Evolutionary conservation across 2,888 invertebrate genomes (phyloP).

Genomic region (Oligia latruncula): DNA sequence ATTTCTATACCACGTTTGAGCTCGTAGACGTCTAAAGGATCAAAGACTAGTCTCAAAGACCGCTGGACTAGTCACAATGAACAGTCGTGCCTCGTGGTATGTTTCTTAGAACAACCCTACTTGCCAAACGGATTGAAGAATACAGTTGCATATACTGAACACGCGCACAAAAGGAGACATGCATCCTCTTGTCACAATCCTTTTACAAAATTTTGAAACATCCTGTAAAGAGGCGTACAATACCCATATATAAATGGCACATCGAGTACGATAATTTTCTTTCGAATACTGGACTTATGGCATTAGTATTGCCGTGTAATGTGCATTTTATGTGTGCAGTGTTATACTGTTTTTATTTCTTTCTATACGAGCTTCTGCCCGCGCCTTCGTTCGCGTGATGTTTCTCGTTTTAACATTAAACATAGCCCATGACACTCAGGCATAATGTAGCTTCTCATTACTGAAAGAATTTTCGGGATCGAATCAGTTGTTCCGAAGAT

Average conservation of each 20-base stretch:
- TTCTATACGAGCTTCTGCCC: no score
- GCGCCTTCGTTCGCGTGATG: no score
- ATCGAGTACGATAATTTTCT: background rate
- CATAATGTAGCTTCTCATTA: no score
- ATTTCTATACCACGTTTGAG: background rate
- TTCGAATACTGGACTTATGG: background rate
- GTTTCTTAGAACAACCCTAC: background rate
- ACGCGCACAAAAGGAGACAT: background rate
- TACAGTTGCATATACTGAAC: background rate
- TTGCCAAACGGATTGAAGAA: background rate
- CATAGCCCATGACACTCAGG: no score
- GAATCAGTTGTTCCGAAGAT: no score
- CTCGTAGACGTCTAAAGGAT: background rate
- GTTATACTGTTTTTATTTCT: background rate
- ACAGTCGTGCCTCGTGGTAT: no score
- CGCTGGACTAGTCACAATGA: background rate
- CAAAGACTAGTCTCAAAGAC: background rate
- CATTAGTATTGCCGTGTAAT: no score
- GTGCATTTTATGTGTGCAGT: no score
- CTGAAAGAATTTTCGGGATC: no score
- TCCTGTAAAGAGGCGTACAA: background rate
- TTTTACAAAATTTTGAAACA: background rate
- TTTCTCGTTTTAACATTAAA: no score
- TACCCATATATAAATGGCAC: background rate
- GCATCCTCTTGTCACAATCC: background rate